Percentiles rank a stretch among this genome's conserved stretches.
Evolutionary conservation across 2,888 invertebrate genomes (phyloP).

Genomic region (Tribolium freemani): DNA sequence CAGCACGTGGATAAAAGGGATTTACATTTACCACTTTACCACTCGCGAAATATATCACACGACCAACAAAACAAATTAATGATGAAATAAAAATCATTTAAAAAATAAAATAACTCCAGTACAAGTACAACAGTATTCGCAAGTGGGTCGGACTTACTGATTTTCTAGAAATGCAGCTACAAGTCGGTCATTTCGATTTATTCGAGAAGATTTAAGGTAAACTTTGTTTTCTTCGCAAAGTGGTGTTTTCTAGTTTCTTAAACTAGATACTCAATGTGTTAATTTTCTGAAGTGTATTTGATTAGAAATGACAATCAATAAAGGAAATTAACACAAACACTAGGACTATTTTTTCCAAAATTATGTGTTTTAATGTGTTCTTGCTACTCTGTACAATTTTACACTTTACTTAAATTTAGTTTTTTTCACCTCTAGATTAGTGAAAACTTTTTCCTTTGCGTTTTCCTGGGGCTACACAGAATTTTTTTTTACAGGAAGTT

Average conservation of each 20-base stretch:
- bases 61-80: neutral
- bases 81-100: too few relatives aligned
- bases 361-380: too few relatives aligned
- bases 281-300: neutral
- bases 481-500: too few relatives aligned
- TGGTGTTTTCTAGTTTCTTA: neutral
- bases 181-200: neutral
- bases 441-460: too few relatives aligned
- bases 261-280: neutral
- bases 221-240: neutral
- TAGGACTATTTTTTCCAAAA: too few relatives aligned
- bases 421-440: too few relatives aligned
- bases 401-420: too few relatives aligned
- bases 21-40: slow-evolving; percentile 31
- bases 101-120: too few relatives aligned
- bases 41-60: slow-evolving; percentile 15
- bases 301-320: neutral
- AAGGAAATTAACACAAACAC: too few relatives aligned
- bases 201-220: neutral
- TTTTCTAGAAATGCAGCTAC: neutral
- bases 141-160: neutral
- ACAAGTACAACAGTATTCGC: neutral
- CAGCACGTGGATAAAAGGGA: slow-evolving; percentile 36
- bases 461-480: too few relatives aligned
- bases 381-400: too few relatives aligned